Evolutionary conservation across 2,113 vertebrate species (phyloP).

Genomic region (Stictonetta naevosa): DNA sequence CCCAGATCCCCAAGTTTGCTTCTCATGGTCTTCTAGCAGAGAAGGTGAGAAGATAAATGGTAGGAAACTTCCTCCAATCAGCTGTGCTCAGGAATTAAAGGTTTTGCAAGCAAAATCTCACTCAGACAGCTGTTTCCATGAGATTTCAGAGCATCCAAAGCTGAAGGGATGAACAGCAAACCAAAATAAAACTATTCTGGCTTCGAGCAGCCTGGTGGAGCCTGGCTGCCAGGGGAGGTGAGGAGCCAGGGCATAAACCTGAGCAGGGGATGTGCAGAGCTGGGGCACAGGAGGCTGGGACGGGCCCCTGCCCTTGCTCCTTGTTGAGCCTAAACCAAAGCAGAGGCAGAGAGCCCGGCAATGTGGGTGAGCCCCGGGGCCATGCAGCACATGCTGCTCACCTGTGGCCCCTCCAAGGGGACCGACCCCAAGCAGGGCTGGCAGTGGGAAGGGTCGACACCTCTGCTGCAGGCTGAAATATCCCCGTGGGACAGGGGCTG

Average conservation of each 20-base stretch:
- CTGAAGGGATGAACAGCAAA: not conserved
- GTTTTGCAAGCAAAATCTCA: not conserved
- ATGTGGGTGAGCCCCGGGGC: not conserved
- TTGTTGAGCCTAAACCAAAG: not conserved
- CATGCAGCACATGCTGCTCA: not conserved
- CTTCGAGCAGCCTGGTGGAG: not conserved
- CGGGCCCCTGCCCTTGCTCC: no score
- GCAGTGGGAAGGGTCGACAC: rapidly evolving
- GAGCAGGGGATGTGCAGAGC: not conserved
- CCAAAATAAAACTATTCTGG: not conserved
- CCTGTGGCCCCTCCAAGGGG: no score
- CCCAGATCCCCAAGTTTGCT: not conserved
- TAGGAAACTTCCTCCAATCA: not conserved
- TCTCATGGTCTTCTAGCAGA: not conserved
- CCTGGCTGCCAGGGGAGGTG: not conserved
- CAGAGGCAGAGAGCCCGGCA: not conserved
- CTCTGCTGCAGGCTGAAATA: rapidly evolving
- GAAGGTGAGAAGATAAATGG: not conserved
- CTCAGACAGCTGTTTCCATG: not conserved
- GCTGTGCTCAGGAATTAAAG: not conserved
- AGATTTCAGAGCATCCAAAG: not conserved
- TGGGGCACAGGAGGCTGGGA: no score
- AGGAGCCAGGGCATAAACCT: not conserved
- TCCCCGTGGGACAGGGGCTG: rapidly evolving
- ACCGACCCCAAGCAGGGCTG: no score